These are phyloP conservation scores for Sympetrum striolatum DNA, from an alignment of 2,888 invertebrate species.

Conservation along the genomic window DNA sequence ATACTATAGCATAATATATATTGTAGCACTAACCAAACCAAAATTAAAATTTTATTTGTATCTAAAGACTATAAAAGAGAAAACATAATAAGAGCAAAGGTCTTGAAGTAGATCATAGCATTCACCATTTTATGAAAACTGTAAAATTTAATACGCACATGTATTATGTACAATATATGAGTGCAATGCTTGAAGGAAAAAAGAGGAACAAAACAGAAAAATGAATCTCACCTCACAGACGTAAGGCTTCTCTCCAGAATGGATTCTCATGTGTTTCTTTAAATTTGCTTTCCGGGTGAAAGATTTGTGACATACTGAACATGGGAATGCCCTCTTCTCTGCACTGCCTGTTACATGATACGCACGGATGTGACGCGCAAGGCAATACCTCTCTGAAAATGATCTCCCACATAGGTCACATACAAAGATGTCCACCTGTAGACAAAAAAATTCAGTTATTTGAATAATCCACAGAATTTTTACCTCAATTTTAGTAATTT, in stretches of 20 bases:
- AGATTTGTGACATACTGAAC: not conserved
- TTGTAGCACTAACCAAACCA: no score
- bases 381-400: not conserved
- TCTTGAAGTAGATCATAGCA: no score
- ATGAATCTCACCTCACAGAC: not conserved
- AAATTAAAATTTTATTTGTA: no score
- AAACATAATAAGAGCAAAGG: no score
- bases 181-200: not conserved
- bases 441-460: no score
- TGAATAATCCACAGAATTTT: no score
- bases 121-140: no score
- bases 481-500: no score
- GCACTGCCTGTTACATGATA: not conserved
- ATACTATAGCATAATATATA: no score
- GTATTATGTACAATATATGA: no score
- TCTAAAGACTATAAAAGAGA: no score
- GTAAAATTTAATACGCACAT: no score
- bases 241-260: not conserved
- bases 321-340: not conserved
- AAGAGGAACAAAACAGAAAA: not conserved
- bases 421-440: not conserved
- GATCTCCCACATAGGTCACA: slow-evolving; percentile 22
- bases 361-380: not conserved
- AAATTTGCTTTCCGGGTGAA: slow-evolving; percentile 8
- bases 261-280: slow-evolving; percentile 20